Percentiles rank a stretch among this genome's conserved stretches.
These are phyloP conservation scores for Platysternon megacephalum DNA, from an alignment of 2,113 vertebrate genomes.

Conservation along the genomic window DNA sequence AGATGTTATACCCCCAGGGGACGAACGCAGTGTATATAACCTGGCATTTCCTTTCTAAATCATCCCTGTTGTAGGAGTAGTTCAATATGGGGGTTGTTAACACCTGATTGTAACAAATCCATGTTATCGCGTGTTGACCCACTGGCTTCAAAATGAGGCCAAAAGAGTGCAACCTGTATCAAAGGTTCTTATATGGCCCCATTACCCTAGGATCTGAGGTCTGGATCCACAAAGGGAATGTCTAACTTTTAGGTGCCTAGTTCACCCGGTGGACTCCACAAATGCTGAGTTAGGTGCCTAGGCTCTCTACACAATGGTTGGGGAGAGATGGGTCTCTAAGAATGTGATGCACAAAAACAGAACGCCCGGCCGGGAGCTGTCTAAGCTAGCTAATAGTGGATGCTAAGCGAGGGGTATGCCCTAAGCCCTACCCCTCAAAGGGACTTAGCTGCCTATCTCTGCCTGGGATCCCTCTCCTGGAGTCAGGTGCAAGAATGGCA, in stretches of 20 bases:
- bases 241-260: no score
- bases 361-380: not conserved
- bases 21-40: not conserved
- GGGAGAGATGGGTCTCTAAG: not conserved
- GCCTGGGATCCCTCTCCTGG: not conserved
- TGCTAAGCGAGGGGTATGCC: not conserved
- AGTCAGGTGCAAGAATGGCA: not conserved
- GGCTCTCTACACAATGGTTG: not conserved
- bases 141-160: not conserved
- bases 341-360: not conserved
- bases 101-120: not conserved
- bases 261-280: no score
- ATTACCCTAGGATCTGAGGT: not conserved
- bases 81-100: not conserved
- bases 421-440: not conserved
- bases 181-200: not conserved
- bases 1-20: not conserved
- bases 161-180: not conserved
- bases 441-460: not conserved
- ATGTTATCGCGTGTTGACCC: not conserved
- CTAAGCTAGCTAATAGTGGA: not conserved
- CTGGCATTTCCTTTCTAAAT: not conserved
- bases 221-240: not conserved
- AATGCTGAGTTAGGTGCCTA: not conserved
- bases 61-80: not conserved